phyloP scores from a whole-genome alignment of 2,113 vertebrate genomes.

The Pogona vitticeps region DNA sequence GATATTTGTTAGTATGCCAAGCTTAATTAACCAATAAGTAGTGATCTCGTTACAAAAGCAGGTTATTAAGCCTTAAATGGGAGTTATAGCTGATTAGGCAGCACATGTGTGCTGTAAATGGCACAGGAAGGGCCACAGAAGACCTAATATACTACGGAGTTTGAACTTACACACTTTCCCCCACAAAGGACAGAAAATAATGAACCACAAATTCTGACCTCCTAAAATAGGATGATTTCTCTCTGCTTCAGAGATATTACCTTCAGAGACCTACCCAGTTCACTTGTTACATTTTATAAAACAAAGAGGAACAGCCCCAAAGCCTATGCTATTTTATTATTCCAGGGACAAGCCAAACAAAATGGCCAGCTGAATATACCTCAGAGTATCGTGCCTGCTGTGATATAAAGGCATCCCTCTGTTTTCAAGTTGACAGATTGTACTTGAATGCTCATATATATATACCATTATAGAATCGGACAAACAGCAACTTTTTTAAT shows the following conservation, averaged over 20 bases:
- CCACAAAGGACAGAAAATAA: too few relatives aligned
- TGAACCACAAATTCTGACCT: not conserved
- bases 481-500: conserved; percentile 2
- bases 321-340: not conserved
- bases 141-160: not conserved
- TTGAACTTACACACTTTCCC: too few relatives aligned
- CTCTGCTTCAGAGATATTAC: not conserved
- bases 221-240: not conserved
- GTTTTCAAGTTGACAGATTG: conserved; percentile 1
- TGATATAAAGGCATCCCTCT: not conserved
- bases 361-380: not conserved
- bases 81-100: not conserved
- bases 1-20: not conserved
- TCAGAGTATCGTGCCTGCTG: not conserved
- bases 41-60: not conserved
- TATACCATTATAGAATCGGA: not conserved
- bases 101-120: not conserved
- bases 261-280: not conserved
- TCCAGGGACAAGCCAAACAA: not conserved
- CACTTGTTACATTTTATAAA: not conserved
- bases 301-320: not conserved
- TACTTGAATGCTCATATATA: not conserved
- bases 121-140: not conserved
- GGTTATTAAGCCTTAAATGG: too few relatives aligned
- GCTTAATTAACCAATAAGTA: not conserved